A percentile compares a stretch with the other conserved stretches of the same genome.
Conservation (phyloP, 2,113 vertebrate genomes). For the Mus musculus region DNA sequence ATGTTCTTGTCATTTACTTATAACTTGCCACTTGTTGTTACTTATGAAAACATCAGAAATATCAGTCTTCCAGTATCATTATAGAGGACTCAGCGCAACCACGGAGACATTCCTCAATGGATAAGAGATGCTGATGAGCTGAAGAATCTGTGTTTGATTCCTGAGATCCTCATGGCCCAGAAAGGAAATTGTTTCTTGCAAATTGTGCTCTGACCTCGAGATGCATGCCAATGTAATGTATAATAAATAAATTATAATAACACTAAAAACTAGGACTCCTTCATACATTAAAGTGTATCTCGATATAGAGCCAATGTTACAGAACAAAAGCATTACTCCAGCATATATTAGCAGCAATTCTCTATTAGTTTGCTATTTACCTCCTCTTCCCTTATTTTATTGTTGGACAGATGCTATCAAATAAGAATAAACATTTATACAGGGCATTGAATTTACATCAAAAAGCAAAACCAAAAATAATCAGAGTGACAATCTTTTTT, state of each 20-base stretch:
- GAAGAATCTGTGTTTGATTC: background rate
- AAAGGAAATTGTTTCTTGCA: background rate
- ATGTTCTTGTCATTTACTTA: background rate
- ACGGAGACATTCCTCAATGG: no score
- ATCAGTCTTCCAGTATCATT: background rate
- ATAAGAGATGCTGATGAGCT: background rate
- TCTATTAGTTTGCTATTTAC: background rate
- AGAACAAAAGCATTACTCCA: background rate
- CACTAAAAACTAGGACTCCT: background rate
- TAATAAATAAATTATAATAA: background rate
- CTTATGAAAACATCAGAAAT: constrained; percentile 1
- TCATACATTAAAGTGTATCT: background rate
- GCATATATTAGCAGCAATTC: background rate
- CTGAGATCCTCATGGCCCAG: background rate
- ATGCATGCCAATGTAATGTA: background rate
- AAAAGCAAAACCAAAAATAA: constrained; percentile 41
- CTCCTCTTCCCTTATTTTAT: background rate
- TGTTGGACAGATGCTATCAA: background rate
- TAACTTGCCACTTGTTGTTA: background rate
- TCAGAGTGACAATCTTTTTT: constrained; percentile 45
- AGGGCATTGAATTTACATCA: constrained; percentile 39
- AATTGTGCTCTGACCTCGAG: no score
- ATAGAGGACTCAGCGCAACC: background rate
- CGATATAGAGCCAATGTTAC: background rate
- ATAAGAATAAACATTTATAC: constrained; percentile 51